phyloP scores from a whole-genome alignment of 1,140 invertebrate genomes.

The Macrostomum lignano region DNA sequence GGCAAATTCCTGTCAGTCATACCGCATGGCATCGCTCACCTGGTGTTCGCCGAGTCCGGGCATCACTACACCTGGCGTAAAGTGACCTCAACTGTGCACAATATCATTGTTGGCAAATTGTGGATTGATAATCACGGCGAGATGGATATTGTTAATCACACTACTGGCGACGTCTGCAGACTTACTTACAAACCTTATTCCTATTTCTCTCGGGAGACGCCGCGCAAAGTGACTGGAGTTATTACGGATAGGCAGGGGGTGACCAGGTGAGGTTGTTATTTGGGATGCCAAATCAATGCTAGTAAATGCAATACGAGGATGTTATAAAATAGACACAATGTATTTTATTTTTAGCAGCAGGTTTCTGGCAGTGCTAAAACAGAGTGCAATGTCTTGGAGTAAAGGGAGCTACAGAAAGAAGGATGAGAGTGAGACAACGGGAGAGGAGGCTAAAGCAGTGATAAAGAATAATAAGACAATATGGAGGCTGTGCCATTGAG shows the following conservation, averaged over 20 bases:
- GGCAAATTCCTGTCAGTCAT: conserved; percentile 69
- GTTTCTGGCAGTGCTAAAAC: too few species aligned
- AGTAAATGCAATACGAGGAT: too few species aligned
- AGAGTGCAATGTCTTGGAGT: too few species aligned
- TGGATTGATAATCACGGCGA: conserved; percentile 93
- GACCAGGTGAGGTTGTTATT: too few species aligned
- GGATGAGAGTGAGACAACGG: too few species aligned
- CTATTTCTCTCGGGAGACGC: conserved; percentile 76
- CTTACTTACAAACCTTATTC: conserved; percentile 73
- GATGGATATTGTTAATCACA: conserved; percentile 61
- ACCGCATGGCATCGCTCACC: conserved; percentile 31
- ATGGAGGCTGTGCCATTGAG: too few species aligned
- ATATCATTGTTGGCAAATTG: conserved; percentile 81
- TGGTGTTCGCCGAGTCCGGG: conserved; percentile 13
- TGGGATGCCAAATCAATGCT: too few species aligned
- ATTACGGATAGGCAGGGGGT: conserved; percentile 35
- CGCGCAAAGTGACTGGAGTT: conserved; percentile 45
- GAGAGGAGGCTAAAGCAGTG: too few species aligned
- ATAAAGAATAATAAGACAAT: too few species aligned
- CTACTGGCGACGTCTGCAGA: conserved; percentile 54
- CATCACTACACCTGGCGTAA: conserved; percentile 63
- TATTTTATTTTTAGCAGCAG: too few species aligned
- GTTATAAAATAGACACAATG: too few species aligned
- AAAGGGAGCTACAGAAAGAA: too few species aligned
- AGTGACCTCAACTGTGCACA: conserved; percentile 82